These are phyloP conservation scores for Tortrix viridana DNA, from an alignment of 2,888 invertebrate species.

Conservation along the genomic window DNA sequence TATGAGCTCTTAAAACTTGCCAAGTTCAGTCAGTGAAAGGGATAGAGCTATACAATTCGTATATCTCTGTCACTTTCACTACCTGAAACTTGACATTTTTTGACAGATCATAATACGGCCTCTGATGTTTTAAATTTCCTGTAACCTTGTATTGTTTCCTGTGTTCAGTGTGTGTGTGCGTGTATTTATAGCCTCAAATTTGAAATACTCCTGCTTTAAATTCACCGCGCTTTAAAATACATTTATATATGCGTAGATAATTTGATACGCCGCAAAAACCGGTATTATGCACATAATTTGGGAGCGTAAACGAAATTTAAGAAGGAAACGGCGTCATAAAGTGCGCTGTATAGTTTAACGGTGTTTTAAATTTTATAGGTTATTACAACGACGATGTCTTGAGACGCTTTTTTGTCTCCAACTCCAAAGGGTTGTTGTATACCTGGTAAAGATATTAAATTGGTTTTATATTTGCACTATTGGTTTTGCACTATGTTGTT, in stretches of 20 bases:
- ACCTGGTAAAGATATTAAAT: not conserved
- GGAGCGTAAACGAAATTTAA: conserved; percentile 23
- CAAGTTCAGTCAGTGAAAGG: no score
- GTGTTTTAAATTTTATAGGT: conserved; percentile 13
- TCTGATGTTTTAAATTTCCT: no score
- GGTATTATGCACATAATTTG: conserved; percentile 32
- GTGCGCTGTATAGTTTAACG: conserved; percentile 20
- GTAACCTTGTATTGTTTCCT: not conserved
- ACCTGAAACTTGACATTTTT: no score
- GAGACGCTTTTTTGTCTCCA: conserved; percentile 9
- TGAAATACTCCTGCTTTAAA: conserved; percentile 12
- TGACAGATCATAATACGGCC: no score
- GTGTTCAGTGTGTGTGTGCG: no score
- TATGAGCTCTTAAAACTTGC: no score
- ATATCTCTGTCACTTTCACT: no score
- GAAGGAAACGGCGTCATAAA: conserved; percentile 25
- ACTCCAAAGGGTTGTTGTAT: not conserved
- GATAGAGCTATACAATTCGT: no score
- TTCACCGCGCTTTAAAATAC: conserved; percentile 28
- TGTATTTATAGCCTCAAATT: conserved; percentile 6
- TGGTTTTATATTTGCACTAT: not conserved
- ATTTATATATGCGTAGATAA: conserved; percentile 34
- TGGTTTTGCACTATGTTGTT: not conserved
- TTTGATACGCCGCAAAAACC: conserved; percentile 26
- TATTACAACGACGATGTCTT: conserved; percentile 11